Evolutionary conservation across 2,888 invertebrate species (phyloP).

Genomic region (Ganaspis brasiliensis): DNA sequence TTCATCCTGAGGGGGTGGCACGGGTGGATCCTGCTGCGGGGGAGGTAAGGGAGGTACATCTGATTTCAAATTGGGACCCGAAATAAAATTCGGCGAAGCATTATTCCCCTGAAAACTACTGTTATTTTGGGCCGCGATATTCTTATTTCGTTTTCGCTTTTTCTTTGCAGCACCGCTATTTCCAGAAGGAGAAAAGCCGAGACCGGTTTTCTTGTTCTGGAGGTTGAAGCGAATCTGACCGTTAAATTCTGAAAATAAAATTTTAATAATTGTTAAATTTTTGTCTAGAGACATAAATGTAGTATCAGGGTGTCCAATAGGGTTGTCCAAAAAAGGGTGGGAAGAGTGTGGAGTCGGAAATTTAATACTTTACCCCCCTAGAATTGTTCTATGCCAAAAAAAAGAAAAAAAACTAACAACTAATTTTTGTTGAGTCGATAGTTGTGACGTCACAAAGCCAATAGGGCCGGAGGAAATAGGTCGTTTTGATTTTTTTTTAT

Average conservation of each 20-base stretch:
- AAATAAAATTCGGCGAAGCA: slow-evolving; percentile 63
- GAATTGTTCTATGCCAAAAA: too few species aligned
- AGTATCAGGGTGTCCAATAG: too few species aligned
- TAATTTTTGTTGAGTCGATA: too few species aligned
- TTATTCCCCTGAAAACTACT: slow-evolving; percentile 78
- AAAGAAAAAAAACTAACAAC: too few species aligned
- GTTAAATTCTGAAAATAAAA: slow-evolving; percentile 72
- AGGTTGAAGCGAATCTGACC: slow-evolving; percentile 77
- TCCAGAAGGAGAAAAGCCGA: slow-evolving; percentile 73
- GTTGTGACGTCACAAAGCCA: too few species aligned
- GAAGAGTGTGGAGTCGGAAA: too few species aligned
- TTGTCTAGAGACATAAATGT: too few species aligned
- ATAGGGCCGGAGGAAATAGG: too few species aligned
- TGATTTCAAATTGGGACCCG: slow-evolving; percentile 71
- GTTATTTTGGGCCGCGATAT: slow-evolving; percentile 79
- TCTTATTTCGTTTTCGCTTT: slow-evolving; percentile 89
- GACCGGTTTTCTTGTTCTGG: slow-evolving; percentile 78
- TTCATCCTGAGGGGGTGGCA: slow-evolving; percentile 83
- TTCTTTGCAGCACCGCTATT: slow-evolving; percentile 86
- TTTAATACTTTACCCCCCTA: too few species aligned
- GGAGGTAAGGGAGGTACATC: slow-evolving; percentile 82
- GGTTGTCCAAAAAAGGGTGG: too few species aligned
- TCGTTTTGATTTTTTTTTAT: too few species aligned
- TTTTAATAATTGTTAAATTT: background rate
- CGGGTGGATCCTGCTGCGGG: slow-evolving; percentile 78